These are phyloP conservation scores for Trissolcus basalis DNA, from an alignment of 1,140 invertebrate genomes.

Conservation along the genomic window DNA sequence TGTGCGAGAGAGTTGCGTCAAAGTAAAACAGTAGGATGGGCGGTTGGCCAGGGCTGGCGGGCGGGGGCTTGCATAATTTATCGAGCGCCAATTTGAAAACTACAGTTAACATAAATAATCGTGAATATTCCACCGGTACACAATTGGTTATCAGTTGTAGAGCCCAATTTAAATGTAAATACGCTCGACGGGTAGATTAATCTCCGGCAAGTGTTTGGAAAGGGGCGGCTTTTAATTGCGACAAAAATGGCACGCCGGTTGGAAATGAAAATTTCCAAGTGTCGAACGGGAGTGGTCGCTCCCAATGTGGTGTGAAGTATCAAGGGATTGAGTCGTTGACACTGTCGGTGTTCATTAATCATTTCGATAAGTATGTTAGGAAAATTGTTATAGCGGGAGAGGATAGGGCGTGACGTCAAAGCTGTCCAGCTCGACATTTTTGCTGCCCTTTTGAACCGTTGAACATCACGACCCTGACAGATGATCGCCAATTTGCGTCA, in stretches of 20 bases:
- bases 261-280: constrained; percentile 16
- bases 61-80: neutral
- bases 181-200: constrained; percentile 4
- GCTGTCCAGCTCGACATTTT: too few relatives aligned
- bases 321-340: constrained; percentile 68
- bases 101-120: constrained; percentile 18
- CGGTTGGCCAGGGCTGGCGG: too few relatives aligned
- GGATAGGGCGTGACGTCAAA: constrained; percentile 6
- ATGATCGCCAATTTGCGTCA: too few relatives aligned
- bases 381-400: constrained; percentile 54
- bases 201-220: neutral
- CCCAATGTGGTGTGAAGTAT: constrained; percentile 52
- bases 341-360: constrained; percentile 65
- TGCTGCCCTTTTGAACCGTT: too few relatives aligned
- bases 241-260: constrained; percentile 18
- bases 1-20: too few relatives aligned
- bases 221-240: constrained; percentile 1
- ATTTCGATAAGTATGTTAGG: constrained; percentile 62
- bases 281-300: constrained; percentile 10
- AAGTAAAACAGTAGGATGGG: too few relatives aligned
- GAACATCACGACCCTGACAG: too few relatives aligned
- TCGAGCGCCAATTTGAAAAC: neutral
- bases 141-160: constrained; percentile 7
- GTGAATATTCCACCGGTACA: constrained; percentile 7
- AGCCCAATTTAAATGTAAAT: constrained; percentile 29